These are phyloP conservation scores for Notocelia uddmanniana DNA, from an alignment of 2,888 invertebrate species.

Conservation along the genomic window DNA sequence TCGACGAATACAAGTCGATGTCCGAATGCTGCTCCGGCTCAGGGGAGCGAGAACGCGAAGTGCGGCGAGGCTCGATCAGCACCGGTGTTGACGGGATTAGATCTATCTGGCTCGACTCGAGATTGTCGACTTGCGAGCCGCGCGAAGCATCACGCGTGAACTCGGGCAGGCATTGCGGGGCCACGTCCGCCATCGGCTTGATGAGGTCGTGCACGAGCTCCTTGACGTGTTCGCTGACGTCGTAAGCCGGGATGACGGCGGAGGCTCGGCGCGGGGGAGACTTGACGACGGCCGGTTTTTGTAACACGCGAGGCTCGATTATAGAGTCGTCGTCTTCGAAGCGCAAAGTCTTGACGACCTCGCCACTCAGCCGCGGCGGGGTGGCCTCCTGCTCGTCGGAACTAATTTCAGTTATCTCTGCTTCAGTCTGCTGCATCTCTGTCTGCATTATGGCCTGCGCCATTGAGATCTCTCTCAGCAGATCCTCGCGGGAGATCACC, in stretches of 20 bases:
- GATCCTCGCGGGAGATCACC: conserved; percentile 65
- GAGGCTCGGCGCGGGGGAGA: neutral
- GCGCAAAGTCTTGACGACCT: conserved; percentile 72
- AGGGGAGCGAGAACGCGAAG: neutral
- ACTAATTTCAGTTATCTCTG: neutral
- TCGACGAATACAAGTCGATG: too few species aligned
- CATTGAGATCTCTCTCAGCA: conserved; percentile 70
- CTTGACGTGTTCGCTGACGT: conserved; percentile 70
- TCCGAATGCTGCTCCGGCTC: neutral
- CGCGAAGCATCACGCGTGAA: conserved; percentile 61
- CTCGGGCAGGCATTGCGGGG: conserved; percentile 57
- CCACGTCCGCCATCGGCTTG: conserved; percentile 67
- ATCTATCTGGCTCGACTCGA: conserved; percentile 74
- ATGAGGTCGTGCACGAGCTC: conserved; percentile 74
- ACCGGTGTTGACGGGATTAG: conserved; percentile 54
- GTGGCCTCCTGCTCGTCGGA: conserved; percentile 1
- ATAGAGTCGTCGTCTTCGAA: conserved; percentile 70
- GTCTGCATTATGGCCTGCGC: conserved; percentile 66
- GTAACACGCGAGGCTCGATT: conserved; percentile 53
- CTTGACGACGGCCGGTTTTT: neutral
- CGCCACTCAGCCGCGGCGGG: conserved; percentile 58
- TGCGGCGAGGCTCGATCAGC: conserved; percentile 39
- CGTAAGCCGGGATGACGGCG: conserved; percentile 69
- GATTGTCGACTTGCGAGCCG: conserved; percentile 70
- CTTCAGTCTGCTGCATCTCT: conserved; percentile 46